Conservation (phyloP, 2,113 vertebrate species). For the Athene cunicularia region DNA sequence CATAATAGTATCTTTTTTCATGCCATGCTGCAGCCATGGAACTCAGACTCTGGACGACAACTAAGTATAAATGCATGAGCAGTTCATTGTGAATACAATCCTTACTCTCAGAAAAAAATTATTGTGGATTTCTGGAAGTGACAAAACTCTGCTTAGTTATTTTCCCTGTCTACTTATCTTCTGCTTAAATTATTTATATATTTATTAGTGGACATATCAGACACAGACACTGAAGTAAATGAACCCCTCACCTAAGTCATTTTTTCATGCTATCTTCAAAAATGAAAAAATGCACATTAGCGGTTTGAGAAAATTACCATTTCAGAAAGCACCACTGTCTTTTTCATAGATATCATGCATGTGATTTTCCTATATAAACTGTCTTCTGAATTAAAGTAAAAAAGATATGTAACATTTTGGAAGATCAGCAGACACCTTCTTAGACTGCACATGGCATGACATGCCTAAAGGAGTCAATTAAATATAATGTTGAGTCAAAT, state of each 20-base stretch:
- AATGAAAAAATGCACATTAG: neutral
- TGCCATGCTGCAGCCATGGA: neutral
- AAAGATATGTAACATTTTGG: neutral
- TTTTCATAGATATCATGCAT: neutral
- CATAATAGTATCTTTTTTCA: neutral
- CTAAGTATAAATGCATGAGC: neutral
- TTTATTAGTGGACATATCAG: neutral
- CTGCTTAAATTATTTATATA: neutral
- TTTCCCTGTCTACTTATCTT: neutral
- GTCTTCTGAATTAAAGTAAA: neutral
- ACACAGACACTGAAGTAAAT: neutral
- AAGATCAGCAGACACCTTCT: neutral
- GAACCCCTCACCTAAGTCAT: neutral
- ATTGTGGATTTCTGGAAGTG: neutral
- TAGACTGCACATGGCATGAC: neutral
- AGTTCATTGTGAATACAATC: neutral
- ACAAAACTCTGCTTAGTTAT: neutral
- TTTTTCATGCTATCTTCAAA: neutral
- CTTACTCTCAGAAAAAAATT: neutral
- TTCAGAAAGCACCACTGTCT: neutral
- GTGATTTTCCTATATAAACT: neutral
- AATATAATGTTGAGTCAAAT: neutral
- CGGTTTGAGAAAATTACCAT: neutral
- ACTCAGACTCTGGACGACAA: neutral
- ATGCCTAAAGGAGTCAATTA: neutral